A percentile compares a stretch with the other conserved stretches of the same genome.
These are phyloP conservation scores for Deilephila elpenor DNA, from an alignment of 2,888 invertebrate genomes.

Conservation along the genomic window DNA sequence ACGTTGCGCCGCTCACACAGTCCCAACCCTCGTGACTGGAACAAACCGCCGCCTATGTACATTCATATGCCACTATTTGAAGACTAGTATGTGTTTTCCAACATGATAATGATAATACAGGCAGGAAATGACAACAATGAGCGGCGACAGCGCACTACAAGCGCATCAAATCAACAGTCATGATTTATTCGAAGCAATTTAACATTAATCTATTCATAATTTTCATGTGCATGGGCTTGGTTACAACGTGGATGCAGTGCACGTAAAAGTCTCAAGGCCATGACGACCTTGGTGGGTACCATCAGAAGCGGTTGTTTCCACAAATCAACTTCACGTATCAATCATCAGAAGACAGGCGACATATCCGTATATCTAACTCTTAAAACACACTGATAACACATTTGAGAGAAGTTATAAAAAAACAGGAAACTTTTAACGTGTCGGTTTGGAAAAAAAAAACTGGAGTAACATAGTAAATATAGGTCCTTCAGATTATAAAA, in stretches of 20 bases:
- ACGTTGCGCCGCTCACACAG: conserved; percentile 37
- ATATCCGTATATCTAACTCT: conserved; percentile 49
- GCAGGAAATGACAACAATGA: conserved; percentile 46
- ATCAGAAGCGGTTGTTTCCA: conserved; percentile 66
- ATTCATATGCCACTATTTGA: conserved; percentile 31
- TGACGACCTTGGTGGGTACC: conserved; percentile 54
- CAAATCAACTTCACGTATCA: conserved; percentile 68
- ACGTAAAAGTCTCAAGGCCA: conserved; percentile 52
- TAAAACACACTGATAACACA: conserved; percentile 66
- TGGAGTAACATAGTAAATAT: too few species aligned
- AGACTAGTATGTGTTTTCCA: conserved; percentile 15
- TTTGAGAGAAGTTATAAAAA: conserved; percentile 25
- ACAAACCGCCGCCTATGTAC: conserved; percentile 23
- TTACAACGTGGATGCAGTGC: conserved; percentile 31
- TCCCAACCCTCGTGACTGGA: conserved; percentile 47
- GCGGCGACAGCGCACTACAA: conserved; percentile 36
- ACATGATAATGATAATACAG: conserved; percentile 5
- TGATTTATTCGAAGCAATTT: conserved; percentile 21
- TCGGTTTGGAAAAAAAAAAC: background rate
- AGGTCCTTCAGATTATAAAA: too few species aligned
- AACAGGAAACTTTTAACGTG: background rate
- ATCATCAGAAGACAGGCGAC: conserved; percentile 68
- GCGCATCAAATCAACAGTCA: conserved; percentile 38
- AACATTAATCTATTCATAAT: background rate
- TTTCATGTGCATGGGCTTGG: background rate